Evolutionary conservation across 2,113 vertebrate genomes (phyloP), one percentile per base, ranked within the genome.

Genomic region (Amphiprion percula): DNA sequence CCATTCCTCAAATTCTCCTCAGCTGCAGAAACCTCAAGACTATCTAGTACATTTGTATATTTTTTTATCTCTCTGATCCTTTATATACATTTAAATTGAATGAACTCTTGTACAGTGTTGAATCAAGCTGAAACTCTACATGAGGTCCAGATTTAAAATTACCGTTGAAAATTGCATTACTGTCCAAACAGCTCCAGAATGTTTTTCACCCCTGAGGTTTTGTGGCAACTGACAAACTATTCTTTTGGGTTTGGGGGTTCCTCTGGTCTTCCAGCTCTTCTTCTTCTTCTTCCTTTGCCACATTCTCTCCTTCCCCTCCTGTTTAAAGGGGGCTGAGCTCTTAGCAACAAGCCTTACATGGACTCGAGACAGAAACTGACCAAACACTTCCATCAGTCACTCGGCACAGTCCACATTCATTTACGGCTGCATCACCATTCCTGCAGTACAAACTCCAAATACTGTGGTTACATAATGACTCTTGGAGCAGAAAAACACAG

Each of bases 331-430:
- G 26, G 30, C 72, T 54, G 67, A 15, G 75, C 68, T 80, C 87
- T 72, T 75, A 88, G 88, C 86, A 90, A 85, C 87, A 33, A 74
- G 72, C 91, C 90, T 77, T 92, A 91, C 79, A 92, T 86, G 87
- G 91, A 81, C 88, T 88, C 49, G 4, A 77, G 88, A 82, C 80
- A 82, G 73, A 86, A 83, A 70, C 74, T 77, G 86, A 85, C 85
- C 83, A 81, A 87, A 84, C 85, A 82, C 49, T 47, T 83, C 75
- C 85, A 87, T 90, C 87, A 73, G 62, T 89, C 84, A 83, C 70
- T 77, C 82, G 37, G 80, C 60, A 37, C 54, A n/a, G 80, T 80
- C 72, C 53, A 62, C 86, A 90, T 90, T 92, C 86, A 90, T 80
- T 83, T 84, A 55, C 56, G 69, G 87, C 83, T 91, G 88, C 83